A percentile compares a stretch with the other conserved stretches of the same genome.
These are phyloP conservation scores for Habrosyne pyritoides DNA, from an alignment of 2,888 invertebrate genomes.

Conservation along the genomic window DNA sequence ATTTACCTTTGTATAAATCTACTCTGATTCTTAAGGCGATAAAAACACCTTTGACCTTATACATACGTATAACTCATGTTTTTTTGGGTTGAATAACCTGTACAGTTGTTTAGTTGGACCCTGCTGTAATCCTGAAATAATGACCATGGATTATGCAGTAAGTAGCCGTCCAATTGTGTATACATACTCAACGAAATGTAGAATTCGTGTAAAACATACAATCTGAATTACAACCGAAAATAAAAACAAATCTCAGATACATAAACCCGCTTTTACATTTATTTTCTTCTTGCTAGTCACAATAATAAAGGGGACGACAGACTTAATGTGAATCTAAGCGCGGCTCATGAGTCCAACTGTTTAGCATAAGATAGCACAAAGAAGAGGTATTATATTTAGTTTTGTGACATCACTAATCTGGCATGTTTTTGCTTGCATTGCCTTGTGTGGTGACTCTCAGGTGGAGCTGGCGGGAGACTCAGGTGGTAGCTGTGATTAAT, in stretches of 20 bases:
- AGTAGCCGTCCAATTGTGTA: too few species aligned
- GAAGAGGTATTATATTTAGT: slow-evolving; percentile 31
- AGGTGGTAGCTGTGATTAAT: slow-evolving; percentile 74
- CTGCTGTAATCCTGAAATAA: too few species aligned
- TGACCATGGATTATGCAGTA: too few species aligned
- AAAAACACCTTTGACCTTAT: background rate
- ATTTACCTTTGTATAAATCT: background rate
- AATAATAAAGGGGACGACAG: background rate
- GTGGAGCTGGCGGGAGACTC: slow-evolving; percentile 46
- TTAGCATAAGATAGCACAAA: slow-evolving; percentile 13
- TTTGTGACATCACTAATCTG: slow-evolving; percentile 53
- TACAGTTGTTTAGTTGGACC: too few species aligned
- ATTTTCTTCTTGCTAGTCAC: background rate
- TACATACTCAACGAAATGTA: too few species aligned
- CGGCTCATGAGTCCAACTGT: background rate
- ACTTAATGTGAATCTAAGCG: background rate
- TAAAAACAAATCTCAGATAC: background rate
- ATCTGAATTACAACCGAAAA: too few species aligned
- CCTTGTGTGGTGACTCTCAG: slow-evolving; percentile 40
- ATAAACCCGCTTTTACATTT: too few species aligned
- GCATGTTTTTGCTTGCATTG: slow-evolving; percentile 57
- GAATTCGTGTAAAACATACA: too few species aligned
- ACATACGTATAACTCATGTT: background rate
- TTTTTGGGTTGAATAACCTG: background rate
- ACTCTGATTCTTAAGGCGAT: background rate